phyloP scores from a whole-genome alignment of 2,888 invertebrate genomes.

The Blastobasis lacticolella region DNA sequence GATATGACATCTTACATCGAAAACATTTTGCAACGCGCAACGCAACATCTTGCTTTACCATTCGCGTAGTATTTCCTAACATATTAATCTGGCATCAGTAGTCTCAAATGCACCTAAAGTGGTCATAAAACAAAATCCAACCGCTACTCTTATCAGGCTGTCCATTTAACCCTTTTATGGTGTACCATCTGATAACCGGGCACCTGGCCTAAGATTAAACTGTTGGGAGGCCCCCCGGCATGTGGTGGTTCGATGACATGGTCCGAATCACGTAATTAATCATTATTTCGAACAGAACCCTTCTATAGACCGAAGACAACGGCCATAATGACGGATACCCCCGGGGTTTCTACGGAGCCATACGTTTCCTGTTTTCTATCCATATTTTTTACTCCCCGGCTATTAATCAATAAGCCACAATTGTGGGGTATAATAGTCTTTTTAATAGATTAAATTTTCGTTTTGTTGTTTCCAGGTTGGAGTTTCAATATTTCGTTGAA shows the following conservation, averaged over 20 bases:
- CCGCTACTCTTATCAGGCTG: conserved; percentile 27
- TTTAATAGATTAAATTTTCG: conserved; percentile 6
- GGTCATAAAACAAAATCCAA: conserved; percentile 22
- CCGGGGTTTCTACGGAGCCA: conserved; percentile 50
- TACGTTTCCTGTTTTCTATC: conserved; percentile 50
- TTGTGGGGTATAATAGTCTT: conserved; percentile 22
- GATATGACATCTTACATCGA: no score
- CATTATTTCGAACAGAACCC: conserved; percentile 54
- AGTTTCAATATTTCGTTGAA: no score
- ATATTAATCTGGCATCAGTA: conserved; percentile 1
- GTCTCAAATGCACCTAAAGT: conserved; percentile 9
- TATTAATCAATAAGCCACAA: conserved; percentile 57
- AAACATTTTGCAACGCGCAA: no score
- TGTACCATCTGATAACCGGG: conserved; percentile 60
- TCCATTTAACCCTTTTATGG: conserved; percentile 56
- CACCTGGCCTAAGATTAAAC: conserved; percentile 62
- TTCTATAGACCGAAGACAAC: conserved; percentile 36
- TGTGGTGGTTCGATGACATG: conserved; percentile 57
- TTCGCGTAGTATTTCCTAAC: background rate
- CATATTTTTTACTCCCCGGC: conserved; percentile 23
- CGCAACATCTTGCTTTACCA: conserved; percentile 6
- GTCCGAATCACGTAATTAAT: conserved; percentile 67
- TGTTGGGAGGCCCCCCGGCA: conserved; percentile 40
- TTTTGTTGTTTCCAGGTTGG: no score
- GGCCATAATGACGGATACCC: conserved; percentile 51